Evolutionary conservation across 2,113 vertebrate genomes (phyloP).

Genomic region (Aythya baeri): DNA sequence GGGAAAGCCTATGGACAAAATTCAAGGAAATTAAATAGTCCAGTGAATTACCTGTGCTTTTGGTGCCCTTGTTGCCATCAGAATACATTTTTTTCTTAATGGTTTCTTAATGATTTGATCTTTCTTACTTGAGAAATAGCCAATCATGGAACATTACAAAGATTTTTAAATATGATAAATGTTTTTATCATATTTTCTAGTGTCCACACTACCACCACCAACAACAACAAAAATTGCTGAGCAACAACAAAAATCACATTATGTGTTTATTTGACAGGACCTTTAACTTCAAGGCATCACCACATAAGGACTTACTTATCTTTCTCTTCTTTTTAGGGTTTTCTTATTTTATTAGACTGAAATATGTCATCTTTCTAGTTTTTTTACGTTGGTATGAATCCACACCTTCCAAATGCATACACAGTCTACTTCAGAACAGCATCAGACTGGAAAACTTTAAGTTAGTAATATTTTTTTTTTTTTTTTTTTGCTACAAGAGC

Average conservation of each 20-base stretch:
- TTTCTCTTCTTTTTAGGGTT: not conserved
- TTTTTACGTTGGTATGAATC: no score
- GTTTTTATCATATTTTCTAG: not conserved
- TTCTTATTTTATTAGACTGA: not conserved
- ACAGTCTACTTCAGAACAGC: not conserved
- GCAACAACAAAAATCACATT: not conserved
- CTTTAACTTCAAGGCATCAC: not conserved
- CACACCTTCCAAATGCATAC: not conserved
- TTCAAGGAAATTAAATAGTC: not conserved
- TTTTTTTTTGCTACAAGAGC: not conserved
- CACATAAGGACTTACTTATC: not conserved
- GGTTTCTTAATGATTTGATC: not conserved
- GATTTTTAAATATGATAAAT: not conserved
- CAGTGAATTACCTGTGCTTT: not conserved
- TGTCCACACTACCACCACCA: no score
- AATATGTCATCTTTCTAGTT: not conserved
- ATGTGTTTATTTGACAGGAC: not conserved
- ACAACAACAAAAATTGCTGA: no score
- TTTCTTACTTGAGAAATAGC: not conserved
- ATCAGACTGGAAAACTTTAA: not conserved
- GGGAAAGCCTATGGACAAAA: not conserved
- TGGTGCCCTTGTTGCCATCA: not conserved
- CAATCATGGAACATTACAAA: no score
- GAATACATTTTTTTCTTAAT: not conserved
- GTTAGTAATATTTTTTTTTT: not conserved